phyloP scores from a whole-genome alignment of 2,113 vertebrate genomes.

The Lipophrys pholis region DNA sequence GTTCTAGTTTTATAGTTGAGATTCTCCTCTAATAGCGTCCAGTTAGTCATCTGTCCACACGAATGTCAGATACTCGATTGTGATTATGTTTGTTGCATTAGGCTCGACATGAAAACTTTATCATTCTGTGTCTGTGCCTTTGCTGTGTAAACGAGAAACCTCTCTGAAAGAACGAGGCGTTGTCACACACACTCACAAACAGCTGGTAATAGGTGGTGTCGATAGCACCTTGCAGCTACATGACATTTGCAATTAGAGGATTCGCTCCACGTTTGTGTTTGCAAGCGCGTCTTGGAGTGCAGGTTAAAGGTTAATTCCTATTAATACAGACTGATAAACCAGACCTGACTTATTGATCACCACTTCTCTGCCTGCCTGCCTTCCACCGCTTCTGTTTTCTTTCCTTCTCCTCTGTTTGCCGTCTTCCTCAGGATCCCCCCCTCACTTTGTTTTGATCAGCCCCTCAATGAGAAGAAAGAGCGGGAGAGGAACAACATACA shows the following conservation, averaged over 20 bases:
- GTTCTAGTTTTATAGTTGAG: no score
- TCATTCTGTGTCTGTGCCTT: no score
- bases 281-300: slow-evolving; percentile 21
- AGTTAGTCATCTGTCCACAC: no score
- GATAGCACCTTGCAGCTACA: slow-evolving; percentile 57
- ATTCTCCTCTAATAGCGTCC: no score
- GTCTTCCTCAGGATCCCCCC: background rate
- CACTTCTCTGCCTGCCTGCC: slow-evolving; percentile 13
- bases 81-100: no score
- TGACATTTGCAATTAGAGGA: slow-evolving; percentile 65
- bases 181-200: slow-evolving; percentile 5
- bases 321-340: slow-evolving; percentile 71
- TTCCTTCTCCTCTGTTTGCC: background rate
- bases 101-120: no score
- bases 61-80: no score
- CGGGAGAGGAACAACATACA: no score
- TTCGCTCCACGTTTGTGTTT: slow-evolving; percentile 37
- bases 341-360: slow-evolving; percentile 68
- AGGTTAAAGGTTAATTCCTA: slow-evolving; percentile 68
- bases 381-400: slow-evolving; percentile 1
- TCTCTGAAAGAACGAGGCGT: no score
- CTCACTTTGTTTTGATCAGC: background rate
- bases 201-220: slow-evolving; percentile 39
- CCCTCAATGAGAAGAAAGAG: background rate
- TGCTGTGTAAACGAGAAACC: no score